Base-by-base conservation (phyloP, 2,797 vertebrate species). In the Mormyrus hasselquistii region DNA sequence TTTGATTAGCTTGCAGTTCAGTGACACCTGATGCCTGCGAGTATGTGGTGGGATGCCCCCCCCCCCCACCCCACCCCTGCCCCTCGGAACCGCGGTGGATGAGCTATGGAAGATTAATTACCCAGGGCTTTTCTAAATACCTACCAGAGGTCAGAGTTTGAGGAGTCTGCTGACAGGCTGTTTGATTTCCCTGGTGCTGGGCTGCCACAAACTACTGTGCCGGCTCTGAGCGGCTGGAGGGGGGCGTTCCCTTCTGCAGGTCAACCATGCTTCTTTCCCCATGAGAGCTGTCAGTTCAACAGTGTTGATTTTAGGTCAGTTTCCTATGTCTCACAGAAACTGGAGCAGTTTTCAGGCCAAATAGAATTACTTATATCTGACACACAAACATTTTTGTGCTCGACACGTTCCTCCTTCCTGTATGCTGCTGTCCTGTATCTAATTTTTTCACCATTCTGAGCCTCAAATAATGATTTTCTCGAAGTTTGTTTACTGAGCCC, bases 1-100 rank as follows among this genome's bases (percentile, higher is more conserved):
- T 91, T 93, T 92, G 93, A 95, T 95, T 94, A 93, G 90, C 83
- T 55, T 34, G 55, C 53, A 52, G 65, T 83, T 3, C 89, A 52
- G 83, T 88, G 88, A 90, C 91, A 88, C 73, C 52, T 91, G 52
- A 90, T 89, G 2, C 87, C 2, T 29, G 22, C 12, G 14, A n/a
- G 9, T 49, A 22, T 41, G n/a, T 25, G 79, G 47, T 53, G 16
- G 55, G 76, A 44, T 73, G 25, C 53, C 57, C 88, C 9, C 16
- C 53, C 53, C 14, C 14, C 19, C 16, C 53, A 6, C 2, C 19
- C 2, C 19, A 59, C 41, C 29, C 10, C 1, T 19, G 86, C 73
- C 22, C 19, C 19, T n/a, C 2, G 14, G 38, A 3, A 16, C 16
- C 14, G 1, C 19, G 44, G 38, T 79, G 73, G 38, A 44, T 44